A percentile compares a stretch with the other conserved stretches of the same genome.
These are phyloP conservation scores for Ganaspis brasiliensis DNA, from an alignment of 2,888 invertebrate species.

Conservation along the genomic window DNA sequence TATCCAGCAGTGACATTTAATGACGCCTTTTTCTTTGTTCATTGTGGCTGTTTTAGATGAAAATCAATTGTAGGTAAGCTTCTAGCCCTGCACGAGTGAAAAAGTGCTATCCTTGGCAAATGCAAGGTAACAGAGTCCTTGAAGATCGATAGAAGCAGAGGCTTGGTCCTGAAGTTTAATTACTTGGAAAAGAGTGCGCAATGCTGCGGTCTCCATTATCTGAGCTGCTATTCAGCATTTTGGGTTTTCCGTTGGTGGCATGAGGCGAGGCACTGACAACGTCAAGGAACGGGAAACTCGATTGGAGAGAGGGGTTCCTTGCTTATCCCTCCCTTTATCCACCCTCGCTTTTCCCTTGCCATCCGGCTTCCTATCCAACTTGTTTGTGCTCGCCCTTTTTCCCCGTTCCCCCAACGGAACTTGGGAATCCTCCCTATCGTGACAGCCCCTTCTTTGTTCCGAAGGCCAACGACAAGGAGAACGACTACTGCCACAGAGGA, in stretches of 20 bases:
- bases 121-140: neutral
- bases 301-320: constrained; percentile 49
- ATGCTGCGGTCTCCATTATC: constrained; percentile 47
- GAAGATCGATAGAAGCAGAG: constrained; percentile 31
- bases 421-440: constrained; percentile 53
- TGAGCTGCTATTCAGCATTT: constrained; percentile 48
- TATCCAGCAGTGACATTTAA: too few species aligned
- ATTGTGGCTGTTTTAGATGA: too few species aligned
- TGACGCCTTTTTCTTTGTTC: too few species aligned
- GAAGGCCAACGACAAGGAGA: constrained; percentile 50
- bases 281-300: constrained; percentile 53
- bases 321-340: constrained; percentile 43
- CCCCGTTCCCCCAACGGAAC: constrained; percentile 55
- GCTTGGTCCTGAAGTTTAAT: constrained; percentile 41
- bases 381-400: constrained; percentile 49
- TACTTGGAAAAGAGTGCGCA: constrained; percentile 45
- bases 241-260: constrained; percentile 41
- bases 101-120: neutral
- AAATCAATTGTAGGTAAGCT: neutral
- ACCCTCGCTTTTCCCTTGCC: constrained; percentile 47
- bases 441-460: constrained; percentile 50
- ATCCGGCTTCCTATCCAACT: constrained; percentile 50
- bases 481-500: constrained; percentile 53
- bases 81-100: neutral
- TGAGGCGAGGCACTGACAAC: constrained; percentile 45